Evolutionary conservation across 2,888 invertebrate genomes (phyloP).

Genomic region (Hirtodrosophila trivittata): DNA sequence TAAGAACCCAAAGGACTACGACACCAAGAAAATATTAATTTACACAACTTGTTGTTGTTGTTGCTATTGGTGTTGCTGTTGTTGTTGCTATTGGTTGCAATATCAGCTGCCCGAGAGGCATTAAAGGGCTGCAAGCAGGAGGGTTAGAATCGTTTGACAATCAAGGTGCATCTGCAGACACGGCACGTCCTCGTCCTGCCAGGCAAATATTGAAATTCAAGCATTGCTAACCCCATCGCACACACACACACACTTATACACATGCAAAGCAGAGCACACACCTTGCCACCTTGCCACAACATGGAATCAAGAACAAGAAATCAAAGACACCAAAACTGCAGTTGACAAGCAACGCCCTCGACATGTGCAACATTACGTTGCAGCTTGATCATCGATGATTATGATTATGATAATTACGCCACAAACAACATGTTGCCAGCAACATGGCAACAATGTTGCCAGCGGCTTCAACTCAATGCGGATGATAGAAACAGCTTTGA

Average conservation of each 20-base stretch:
- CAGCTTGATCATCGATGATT: conserved; percentile 46
- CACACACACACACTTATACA: conserved; percentile 21
- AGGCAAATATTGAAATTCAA: conserved; percentile 59
- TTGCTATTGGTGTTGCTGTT: conserved; percentile 8
- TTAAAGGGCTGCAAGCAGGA: conserved; percentile 51
- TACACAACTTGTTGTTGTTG: conserved; percentile 38
- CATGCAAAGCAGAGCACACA: conserved; percentile 32
- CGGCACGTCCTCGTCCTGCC: conserved; percentile 61
- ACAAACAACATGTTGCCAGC: conserved; percentile 30
- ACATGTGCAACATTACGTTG: conserved; percentile 67
- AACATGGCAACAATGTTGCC: conserved; percentile 43
- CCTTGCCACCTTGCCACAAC: conserved; percentile 43
- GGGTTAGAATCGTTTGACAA: conserved; percentile 21
- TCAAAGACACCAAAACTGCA: conserved; percentile 66
- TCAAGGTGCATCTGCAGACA: conserved; percentile 68
- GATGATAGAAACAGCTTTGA: no score
- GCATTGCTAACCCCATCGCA: conserved; percentile 60
- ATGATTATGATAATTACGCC: conserved; percentile 28
- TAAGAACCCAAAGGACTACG: conserved; percentile 47
- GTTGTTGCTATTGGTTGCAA: conserved; percentile 11
- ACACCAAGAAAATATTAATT: conserved; percentile 73
- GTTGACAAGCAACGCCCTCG: conserved; percentile 72
- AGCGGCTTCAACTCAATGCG: background rate
- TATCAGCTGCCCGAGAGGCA: conserved; percentile 60
- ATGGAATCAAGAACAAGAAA: conserved; percentile 57